Evolutionary conservation across 2,888 invertebrate genomes (phyloP).

Genomic region (Drosophila neutralis): DNA sequence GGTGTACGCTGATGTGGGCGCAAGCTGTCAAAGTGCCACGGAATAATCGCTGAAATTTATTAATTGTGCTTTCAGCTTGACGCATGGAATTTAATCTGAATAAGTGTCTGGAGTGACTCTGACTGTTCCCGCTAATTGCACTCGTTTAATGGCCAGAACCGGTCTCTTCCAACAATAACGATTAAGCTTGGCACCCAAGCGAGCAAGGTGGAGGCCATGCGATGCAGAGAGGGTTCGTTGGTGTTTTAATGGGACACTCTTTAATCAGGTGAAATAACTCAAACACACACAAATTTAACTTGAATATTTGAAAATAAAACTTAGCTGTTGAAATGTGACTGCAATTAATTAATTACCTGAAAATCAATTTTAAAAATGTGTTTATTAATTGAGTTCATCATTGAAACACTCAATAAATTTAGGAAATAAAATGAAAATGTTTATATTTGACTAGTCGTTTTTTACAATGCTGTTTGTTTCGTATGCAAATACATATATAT

Average conservation of each 20-base stretch:
- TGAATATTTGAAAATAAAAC: not conserved
- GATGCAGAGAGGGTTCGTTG: not conserved
- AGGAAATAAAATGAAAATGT: not conserved
- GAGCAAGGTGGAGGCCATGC: not conserved
- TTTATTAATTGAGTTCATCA: not conserved
- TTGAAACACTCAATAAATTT: not conserved
- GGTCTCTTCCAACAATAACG: slow-evolving; percentile 12
- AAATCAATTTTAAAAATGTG: not conserved
- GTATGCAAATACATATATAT: no score
- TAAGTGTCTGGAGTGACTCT: slow-evolving; percentile 34
- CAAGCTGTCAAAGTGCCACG: slow-evolving; percentile 43
- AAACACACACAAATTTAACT: not conserved
- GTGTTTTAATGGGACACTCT: not conserved
- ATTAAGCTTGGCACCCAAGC: not conserved
- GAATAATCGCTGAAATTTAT: slow-evolving; percentile 64
- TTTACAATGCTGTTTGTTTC: no score
- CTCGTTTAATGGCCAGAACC: slow-evolving; percentile 49
- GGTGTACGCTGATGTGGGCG: slow-evolving; percentile 1
- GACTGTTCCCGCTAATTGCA: slow-evolving; percentile 43
- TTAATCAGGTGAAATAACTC: not conserved
- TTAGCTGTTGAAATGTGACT: not conserved
- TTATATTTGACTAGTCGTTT: not conserved
- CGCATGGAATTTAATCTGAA: slow-evolving; percentile 51
- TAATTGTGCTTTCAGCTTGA: slow-evolving; percentile 63
- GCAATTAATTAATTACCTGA: not conserved